Percentiles rank a stretch among this genome's conserved stretches.
phyloP scores from a whole-genome alignment of 1,140 invertebrate genomes.

The Lerema accius region DNA sequence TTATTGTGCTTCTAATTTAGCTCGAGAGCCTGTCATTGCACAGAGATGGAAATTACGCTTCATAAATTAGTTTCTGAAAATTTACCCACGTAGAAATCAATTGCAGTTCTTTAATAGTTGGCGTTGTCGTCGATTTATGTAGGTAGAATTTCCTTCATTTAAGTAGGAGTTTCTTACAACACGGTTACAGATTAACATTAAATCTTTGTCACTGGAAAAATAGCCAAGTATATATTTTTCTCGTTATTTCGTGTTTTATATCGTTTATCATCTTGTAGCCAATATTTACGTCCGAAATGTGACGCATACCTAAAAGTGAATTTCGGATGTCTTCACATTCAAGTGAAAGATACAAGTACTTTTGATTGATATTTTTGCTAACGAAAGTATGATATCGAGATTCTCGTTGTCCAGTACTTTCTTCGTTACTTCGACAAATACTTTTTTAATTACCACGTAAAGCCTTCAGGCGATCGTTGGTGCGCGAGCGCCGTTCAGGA shows the following conservation, averaged over 20 bases:
- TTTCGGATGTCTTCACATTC: slow-evolving; percentile 15
- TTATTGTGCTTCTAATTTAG: too few relatives aligned
- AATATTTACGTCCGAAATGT: neutral
- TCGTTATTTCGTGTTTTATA: too few relatives aligned
- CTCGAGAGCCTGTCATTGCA: too few relatives aligned
- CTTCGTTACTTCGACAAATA: slow-evolving; percentile 53
- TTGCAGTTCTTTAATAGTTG: too few relatives aligned
- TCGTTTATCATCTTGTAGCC: slow-evolving; percentile 22
- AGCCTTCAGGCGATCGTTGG: slow-evolving; percentile 31
- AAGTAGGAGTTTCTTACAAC: too few relatives aligned
- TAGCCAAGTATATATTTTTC: slow-evolving; percentile 4
- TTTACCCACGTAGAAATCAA: too few relatives aligned
- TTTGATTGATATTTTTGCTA: slow-evolving; percentile 37
- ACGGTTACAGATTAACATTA: too few relatives aligned
- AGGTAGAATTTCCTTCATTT: too few relatives aligned
- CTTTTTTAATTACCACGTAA: slow-evolving; percentile 56
- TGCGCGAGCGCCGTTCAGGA: neutral
- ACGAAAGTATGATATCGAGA: slow-evolving; percentile 52
- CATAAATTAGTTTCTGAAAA: too few relatives aligned
- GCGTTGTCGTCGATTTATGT: too few relatives aligned
- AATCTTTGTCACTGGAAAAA: too few relatives aligned
- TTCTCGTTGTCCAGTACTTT: slow-evolving; percentile 61
- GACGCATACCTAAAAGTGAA: neutral
- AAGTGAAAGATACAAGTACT: slow-evolving; percentile 30
- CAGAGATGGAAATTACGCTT: too few relatives aligned